These are phyloP conservation scores for Xestia rhomboidea DNA, from an alignment of 2,888 invertebrate species.

Conservation along the genomic window DNA sequence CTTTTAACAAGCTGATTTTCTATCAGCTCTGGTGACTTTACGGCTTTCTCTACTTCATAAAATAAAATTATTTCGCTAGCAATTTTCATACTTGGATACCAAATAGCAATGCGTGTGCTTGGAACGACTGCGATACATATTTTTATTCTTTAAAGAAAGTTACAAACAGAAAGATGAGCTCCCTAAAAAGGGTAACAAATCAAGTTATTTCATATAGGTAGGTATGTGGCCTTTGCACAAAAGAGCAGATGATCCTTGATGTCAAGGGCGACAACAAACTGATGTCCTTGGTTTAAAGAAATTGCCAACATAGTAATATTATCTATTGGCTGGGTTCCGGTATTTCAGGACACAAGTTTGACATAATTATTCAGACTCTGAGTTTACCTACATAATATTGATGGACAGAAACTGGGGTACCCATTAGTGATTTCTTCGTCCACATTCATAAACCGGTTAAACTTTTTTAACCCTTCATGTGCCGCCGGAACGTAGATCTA, in stretches of 20 bases:
- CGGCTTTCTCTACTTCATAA: background rate
- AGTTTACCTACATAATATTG: background rate
- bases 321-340: background rate
- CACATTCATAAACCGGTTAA: background rate
- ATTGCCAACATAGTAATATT: background rate
- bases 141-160: no score
- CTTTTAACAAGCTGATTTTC: background rate
- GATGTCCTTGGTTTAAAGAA: background rate
- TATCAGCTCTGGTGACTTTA: background rate
- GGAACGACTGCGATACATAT: background rate
- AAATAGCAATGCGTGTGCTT: background rate
- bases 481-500: no score
- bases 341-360: background rate
- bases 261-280: background rate
- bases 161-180: background rate
- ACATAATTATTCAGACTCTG: background rate
- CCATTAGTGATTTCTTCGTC: background rate
- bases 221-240: background rate
- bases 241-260: background rate
- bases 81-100: background rate
- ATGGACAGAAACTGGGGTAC: background rate
- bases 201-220: background rate
- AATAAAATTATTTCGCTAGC: background rate
- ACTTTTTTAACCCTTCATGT: no score
- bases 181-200: background rate